These are phyloP conservation scores for Tetraneura akinire DNA, from an alignment of 1,140 invertebrate genomes.

Conservation along the genomic window DNA sequence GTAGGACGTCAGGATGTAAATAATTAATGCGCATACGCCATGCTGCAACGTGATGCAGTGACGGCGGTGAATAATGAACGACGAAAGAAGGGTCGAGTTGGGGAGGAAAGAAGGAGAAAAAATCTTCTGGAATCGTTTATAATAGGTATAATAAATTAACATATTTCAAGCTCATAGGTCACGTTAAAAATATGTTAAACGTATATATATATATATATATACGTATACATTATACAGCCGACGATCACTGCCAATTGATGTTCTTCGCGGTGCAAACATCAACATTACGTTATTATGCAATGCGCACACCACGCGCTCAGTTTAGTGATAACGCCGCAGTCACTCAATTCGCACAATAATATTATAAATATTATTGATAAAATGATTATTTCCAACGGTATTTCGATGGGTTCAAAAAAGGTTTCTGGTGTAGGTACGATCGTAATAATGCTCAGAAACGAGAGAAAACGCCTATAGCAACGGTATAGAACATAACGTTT, in stretches of 20 bases:
- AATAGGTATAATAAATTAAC: slow-evolving; percentile 46
- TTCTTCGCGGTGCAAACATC: not conserved
- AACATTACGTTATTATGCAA: not conserved
- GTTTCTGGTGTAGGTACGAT: not conserved
- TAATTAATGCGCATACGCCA: not conserved
- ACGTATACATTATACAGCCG: too few relatives aligned
- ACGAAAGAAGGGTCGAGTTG: too few relatives aligned
- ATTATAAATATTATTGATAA: too few relatives aligned
- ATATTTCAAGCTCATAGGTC: slow-evolving; percentile 34
- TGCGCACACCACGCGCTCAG: not conserved
- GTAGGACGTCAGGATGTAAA: not conserved
- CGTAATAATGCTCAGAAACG: slow-evolving; percentile 5
- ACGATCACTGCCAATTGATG: slow-evolving; percentile 11
- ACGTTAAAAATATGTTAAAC: slow-evolving; percentile 45
- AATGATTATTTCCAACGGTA: slow-evolving; percentile 17
- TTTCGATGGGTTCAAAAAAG: too few relatives aligned
- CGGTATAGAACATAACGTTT: slow-evolving; percentile 36
- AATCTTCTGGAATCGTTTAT: slow-evolving; percentile 33
- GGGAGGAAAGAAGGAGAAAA: not conserved
- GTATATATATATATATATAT: too few relatives aligned
- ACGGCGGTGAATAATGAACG: not conserved
- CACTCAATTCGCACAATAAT: slow-evolving; percentile 3
- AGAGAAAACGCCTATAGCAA: not conserved
- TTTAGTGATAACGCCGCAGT: not conserved
- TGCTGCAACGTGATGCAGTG: too few relatives aligned